These are phyloP conservation scores for Catamblyrhynchus diadema DNA, from an alignment of 2,797 vertebrate species.

Conservation along the genomic window DNA sequence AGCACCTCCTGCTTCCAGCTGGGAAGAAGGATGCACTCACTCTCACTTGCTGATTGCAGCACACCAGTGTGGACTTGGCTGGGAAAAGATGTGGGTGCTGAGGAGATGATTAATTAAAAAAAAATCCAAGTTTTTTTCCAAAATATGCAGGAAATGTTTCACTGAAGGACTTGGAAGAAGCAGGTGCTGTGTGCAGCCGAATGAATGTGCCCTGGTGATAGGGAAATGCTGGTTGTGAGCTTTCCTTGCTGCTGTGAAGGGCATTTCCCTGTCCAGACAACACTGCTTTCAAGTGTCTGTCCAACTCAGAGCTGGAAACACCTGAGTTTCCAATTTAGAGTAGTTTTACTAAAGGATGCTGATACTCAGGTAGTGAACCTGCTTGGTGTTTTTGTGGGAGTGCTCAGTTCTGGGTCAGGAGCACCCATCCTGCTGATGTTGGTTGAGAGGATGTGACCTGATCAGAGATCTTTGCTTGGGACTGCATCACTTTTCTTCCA, in stretches of 20 bases:
- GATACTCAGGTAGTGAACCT: too few species aligned
- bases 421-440: not conserved
- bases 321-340: fast-evolving
- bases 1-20: not conserved
- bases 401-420: not conserved
- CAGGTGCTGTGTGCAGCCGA: not conserved
- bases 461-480: not conserved
- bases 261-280: not conserved
- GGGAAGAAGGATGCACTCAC: not conserved
- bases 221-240: not conserved
- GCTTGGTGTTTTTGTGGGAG: fast-evolving
- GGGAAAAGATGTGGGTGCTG: not conserved
- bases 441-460: not conserved
- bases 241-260: not conserved
- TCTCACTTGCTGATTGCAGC: not conserved
- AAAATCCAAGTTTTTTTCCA: not conserved
- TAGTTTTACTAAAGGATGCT: not conserved
- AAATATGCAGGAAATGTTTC: not conserved
- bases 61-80: not conserved
- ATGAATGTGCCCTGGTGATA: fast-evolving
- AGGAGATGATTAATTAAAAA: not conserved
- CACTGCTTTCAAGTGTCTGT: fast-evolving
- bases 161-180: not conserved
- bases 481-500: not conserved
- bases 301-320: not conserved